phyloP scores from a whole-genome alignment of 1,140 invertebrate genomes.

The Eubasilissa regina region DNA sequence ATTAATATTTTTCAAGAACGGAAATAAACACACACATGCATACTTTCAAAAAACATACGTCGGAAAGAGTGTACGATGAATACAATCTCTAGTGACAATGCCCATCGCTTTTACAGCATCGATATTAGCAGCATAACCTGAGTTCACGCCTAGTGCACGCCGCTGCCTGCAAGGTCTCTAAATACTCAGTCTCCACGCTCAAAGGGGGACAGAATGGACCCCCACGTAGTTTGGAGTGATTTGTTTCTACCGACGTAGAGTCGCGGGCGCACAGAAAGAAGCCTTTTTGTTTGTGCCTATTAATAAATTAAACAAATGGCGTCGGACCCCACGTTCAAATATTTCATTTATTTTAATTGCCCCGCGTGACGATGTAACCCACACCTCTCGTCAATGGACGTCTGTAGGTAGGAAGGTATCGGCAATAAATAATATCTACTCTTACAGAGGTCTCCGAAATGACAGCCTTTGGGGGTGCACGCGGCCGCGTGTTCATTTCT shows the following conservation, averaged over 20 bases:
- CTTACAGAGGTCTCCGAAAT: not conserved
- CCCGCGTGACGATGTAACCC: conserved; percentile 27
- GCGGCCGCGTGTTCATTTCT: not conserved
- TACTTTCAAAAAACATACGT: no score
- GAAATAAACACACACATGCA: no score
- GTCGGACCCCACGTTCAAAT: conserved; percentile 31
- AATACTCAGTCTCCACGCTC: not conserved
- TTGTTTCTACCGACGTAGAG: conserved; percentile 27
- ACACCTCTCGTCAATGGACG: conserved; percentile 26
- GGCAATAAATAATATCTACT: not conserved
- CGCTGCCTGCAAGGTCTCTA: no score
- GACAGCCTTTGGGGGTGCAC: not conserved
- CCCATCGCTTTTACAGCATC: no score
- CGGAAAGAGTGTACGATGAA: no score
- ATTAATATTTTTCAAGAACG: no score
- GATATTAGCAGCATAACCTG: no score
- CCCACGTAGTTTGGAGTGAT: conserved; percentile 35
- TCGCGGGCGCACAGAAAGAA: not conserved
- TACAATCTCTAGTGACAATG: no score
- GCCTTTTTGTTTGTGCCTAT: conserved; percentile 19
- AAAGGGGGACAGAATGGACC: conserved; percentile 4
- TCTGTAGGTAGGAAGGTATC: not conserved
- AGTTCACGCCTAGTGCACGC: no score
- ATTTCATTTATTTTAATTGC: conserved; percentile 43
- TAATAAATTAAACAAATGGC: conserved; percentile 39